Base-by-base conservation (phyloP, 1,140 invertebrate genomes). In the Caenorhabditis tropicalis region DNA sequence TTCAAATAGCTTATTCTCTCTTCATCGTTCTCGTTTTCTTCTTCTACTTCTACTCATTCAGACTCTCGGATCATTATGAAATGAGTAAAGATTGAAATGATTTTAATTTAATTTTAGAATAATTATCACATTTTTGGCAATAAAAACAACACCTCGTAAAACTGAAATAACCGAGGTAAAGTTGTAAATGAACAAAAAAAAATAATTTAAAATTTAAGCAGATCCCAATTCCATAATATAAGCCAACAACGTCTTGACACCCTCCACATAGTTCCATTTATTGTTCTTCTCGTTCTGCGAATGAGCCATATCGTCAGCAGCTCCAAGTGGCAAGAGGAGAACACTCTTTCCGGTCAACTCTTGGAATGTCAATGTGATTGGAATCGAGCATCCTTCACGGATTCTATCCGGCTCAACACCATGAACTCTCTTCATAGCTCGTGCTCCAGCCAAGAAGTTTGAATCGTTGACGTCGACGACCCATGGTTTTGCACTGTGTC, bases 241-340 rank as follows among this genome's bases (percentile, higher is more conserved):
- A n/a, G 86, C 85, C 24, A 83, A 27, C 60, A 87, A 60, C 9
- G 81, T 81, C 86, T 87, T 87, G 46, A 79, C 53, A 21, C 86
- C 84, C 82, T 87, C 46, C 49, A 87, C 82, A 79, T 87, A 87
- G 48, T 87, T 87, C 53, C 53, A 82, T 7, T 51, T 60, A 49
- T 98, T 95, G 87, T 98, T 93, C 92, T 99, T 99, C 92, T 99
- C 97, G 93, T 98, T 98, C 92, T 98, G 97, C 0, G 96, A 97
- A 93, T 99, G 97, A 84, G 97, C 96, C 85, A 97, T 96, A 93
- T 98, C 97, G 92, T 98, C 96, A 84, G 94, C 94, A 86, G 94
- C 94, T 65, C 97, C 97, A 51, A 93, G 92, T 2, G 96, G 96
- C 70, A 98, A 92, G 43, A 98, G 93, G 86, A 98, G 93, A 36